Conservation (phyloP, 1,140 invertebrate species). For the Platyscapa corneri region DNA sequence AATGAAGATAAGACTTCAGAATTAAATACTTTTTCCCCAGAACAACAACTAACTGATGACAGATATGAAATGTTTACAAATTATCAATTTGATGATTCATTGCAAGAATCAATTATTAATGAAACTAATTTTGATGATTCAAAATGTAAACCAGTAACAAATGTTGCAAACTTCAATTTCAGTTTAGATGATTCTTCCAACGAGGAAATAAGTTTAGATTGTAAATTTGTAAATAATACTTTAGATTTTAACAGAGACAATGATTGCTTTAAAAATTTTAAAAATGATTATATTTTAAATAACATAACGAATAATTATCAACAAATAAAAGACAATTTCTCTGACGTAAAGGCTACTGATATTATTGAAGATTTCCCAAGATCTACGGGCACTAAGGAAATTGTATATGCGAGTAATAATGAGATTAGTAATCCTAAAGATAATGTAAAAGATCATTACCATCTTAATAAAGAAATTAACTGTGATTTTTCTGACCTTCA, state of each 20-base stretch:
- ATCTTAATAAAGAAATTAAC: constrained; percentile 39
- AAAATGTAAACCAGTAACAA: constrained; percentile 17
- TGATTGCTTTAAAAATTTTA: constrained; percentile 22
- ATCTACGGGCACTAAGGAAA: constrained; percentile 16
- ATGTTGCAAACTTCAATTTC: constrained; percentile 36
- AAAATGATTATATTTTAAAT: constrained; percentile 32
- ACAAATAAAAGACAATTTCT: constrained; percentile 56
- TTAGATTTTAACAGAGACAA: constrained; percentile 35
- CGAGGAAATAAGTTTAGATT: constrained; percentile 55
- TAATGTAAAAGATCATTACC: constrained; percentile 14
- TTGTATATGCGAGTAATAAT: not conserved
- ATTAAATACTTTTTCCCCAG: constrained; percentile 9
- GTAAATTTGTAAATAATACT: constrained; percentile 55
- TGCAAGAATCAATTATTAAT: constrained; percentile 44
- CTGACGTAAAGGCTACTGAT: constrained; percentile 38
- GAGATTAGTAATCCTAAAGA: constrained; percentile 19
- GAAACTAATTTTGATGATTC: constrained; percentile 41
- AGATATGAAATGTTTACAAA: constrained; percentile 31
- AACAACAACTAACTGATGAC: constrained; percentile 4
- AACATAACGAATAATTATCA: constrained; percentile 29
- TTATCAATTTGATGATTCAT: constrained; percentile 36
- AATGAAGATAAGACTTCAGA: constrained; percentile 6
- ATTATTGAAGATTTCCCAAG: constrained; percentile 13
- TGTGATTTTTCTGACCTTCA: constrained; percentile 49
- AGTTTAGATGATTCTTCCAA: constrained; percentile 40